Conservation (phyloP, 1,140 invertebrate genomes). For the Augochlora pura region DNA sequence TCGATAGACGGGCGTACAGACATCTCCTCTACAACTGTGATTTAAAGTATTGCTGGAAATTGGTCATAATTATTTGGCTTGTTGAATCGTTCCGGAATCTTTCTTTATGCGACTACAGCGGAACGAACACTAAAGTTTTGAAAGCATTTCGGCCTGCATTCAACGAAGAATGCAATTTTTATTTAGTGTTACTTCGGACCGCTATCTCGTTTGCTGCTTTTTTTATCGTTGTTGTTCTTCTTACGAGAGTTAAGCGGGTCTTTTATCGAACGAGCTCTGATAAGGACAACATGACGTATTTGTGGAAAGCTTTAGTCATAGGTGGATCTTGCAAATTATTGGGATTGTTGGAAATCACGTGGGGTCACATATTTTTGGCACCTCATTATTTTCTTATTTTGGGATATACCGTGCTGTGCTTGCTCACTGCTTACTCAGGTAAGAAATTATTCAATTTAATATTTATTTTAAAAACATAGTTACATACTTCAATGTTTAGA, state of each 20-base stretch:
- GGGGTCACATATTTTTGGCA: slow-evolving; percentile 71
- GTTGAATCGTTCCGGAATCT: slow-evolving; percentile 74
- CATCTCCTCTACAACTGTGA: slow-evolving; percentile 90
- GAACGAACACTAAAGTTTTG: background rate
- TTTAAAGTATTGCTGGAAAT: slow-evolving; percentile 82
- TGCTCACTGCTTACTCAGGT: slow-evolving; percentile 78
- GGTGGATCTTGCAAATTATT: slow-evolving; percentile 76
- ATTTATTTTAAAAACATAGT: slow-evolving; percentile 4
- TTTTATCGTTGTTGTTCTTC: slow-evolving; percentile 58
- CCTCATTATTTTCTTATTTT: slow-evolving; percentile 74
- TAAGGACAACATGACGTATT: slow-evolving; percentile 68
- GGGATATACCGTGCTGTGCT: slow-evolving; percentile 75
- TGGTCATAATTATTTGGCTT: slow-evolving; percentile 73
- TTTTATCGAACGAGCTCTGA: slow-evolving; percentile 54
- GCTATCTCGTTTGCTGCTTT: slow-evolving; percentile 70
- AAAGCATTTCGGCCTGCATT: slow-evolving; percentile 11
- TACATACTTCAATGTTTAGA: background rate
- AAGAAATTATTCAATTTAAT: slow-evolving; percentile 35
- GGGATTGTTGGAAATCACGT: slow-evolving; percentile 73
- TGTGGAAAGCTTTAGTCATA: slow-evolving; percentile 71
- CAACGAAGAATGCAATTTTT: slow-evolving; percentile 68
- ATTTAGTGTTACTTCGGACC: slow-evolving; percentile 70
- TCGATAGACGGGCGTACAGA: slow-evolving; percentile 89
- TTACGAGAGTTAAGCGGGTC: slow-evolving; percentile 72
- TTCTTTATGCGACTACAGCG: slow-evolving; percentile 50